phyloP scores from a whole-genome alignment of 2,113 vertebrate genomes.

The Scomber scombrus region DNA sequence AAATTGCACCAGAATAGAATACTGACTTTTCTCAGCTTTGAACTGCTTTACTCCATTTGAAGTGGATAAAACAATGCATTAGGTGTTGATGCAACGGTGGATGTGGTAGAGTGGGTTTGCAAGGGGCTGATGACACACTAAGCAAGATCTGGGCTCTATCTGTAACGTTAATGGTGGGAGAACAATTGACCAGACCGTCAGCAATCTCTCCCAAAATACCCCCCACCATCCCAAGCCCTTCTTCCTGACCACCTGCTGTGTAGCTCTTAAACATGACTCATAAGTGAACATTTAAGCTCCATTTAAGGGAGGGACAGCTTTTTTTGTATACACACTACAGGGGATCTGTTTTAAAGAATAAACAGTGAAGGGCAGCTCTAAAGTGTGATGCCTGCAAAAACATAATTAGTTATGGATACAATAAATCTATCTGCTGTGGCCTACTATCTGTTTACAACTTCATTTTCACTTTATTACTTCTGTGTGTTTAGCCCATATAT shows the following conservation, averaged over 20 bases:
- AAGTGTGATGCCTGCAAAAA: not conserved
- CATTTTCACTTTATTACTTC: not conserved
- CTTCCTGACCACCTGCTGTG: slow-evolving; percentile 18
- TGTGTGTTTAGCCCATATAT: slow-evolving; percentile 7
- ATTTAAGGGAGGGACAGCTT: slow-evolving; percentile 30
- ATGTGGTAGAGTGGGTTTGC: not conserved
- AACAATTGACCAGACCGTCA: slow-evolving; percentile 20
- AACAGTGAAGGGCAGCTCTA: slow-evolving; percentile 5
- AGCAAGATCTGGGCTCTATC: slow-evolving; percentile 22
- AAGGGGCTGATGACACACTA: slow-evolving; percentile 40
- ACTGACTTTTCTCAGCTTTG: slow-evolving; percentile 16
- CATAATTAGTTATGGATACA: not conserved
- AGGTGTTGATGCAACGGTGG: not conserved
- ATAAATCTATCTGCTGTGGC: not conserved
- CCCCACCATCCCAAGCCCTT: slow-evolving; percentile 3
- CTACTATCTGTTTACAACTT: not conserved
- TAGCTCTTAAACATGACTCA: slow-evolving; percentile 24
- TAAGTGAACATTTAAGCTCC: slow-evolving; percentile 45
- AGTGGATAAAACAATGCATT: slow-evolving; percentile 28
- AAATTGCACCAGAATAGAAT: slow-evolving; percentile 1
- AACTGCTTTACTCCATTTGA: slow-evolving; percentile 23
- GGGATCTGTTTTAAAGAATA: slow-evolving; percentile 36
- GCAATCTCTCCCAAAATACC: slow-evolving; percentile 14
- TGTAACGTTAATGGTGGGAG: slow-evolving; percentile 8
- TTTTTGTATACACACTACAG: slow-evolving; percentile 20